phyloP scores from a whole-genome alignment of 2,113 vertebrate genomes.

The Coreoperca whiteheadi region DNA sequence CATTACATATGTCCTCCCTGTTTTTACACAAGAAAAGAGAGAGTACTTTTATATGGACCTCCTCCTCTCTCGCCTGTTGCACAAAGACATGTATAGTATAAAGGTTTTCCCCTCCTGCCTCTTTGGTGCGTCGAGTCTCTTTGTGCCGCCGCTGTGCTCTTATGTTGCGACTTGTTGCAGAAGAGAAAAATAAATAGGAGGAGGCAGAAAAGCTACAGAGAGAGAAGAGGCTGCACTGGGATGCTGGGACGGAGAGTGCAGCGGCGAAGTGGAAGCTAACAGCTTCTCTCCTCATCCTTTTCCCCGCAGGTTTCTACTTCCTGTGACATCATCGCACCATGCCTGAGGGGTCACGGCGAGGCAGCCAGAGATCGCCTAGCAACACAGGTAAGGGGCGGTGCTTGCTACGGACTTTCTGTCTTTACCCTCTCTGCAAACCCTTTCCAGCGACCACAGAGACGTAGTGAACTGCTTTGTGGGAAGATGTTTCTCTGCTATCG shows the following conservation, averaged over 20 bases:
- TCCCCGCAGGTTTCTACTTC: conserved; percentile 77
- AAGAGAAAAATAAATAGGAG: background rate
- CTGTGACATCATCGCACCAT: conserved; percentile 84
- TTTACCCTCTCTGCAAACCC: too few species aligned
- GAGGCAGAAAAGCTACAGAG: background rate
- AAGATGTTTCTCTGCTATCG: background rate
- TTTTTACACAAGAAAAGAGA: conserved; percentile 31
- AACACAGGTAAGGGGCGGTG: conserved; percentile 77
- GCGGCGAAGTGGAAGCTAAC: conserved; percentile 4
- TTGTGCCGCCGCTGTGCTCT: background rate
- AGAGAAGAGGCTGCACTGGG: background rate
- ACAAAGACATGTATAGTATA: background rate
- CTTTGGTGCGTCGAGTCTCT: background rate
- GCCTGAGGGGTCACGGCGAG: conserved; percentile 84
- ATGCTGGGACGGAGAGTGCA: background rate
- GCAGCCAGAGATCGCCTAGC: conserved; percentile 81
- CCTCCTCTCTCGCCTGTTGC: background rate
- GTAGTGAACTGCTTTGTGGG: too few species aligned
- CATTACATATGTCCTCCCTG: conserved; percentile 70
- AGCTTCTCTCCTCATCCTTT: background rate
- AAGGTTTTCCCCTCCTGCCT: background rate
- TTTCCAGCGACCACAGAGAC: too few species aligned
- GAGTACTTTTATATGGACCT: conserved; percentile 15
- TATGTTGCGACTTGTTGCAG: background rate
- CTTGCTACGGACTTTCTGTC: too few species aligned